Evolutionary conservation across 2,113 vertebrate genomes (phyloP).

Genomic region (Triplophysa siluroides): DNA sequence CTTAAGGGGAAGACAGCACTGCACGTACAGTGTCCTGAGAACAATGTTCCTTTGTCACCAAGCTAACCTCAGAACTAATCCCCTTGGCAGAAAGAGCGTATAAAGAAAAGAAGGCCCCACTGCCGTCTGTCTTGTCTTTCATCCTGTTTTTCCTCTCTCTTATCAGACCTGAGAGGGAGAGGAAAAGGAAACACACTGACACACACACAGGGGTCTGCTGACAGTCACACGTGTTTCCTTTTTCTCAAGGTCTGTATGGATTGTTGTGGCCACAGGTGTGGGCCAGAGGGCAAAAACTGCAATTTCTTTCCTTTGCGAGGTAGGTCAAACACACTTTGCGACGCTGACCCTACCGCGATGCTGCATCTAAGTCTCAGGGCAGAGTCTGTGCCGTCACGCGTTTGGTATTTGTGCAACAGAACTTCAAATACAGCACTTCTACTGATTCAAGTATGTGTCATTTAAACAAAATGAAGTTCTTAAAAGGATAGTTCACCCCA

Average conservation of each 20-base stretch:
- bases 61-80: slow-evolving; percentile 29
- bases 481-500: no score
- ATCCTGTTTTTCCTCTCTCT: slow-evolving; percentile 48
- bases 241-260: slow-evolving; percentile 61
- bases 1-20: background rate
- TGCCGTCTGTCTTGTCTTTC: slow-evolving; percentile 39
- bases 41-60: slow-evolving; percentile 40
- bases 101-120: slow-evolving; percentile 37
- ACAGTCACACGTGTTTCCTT: slow-evolving; percentile 45
- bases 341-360: background rate
- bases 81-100: slow-evolving; percentile 40
- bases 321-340: slow-evolving; percentile 18
- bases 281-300: slow-evolving; percentile 25
- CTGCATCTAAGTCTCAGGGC: slow-evolving; percentile 6
- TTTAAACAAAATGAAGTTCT: slow-evolving; percentile 1
- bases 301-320: slow-evolving; percentile 35
- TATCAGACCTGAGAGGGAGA: slow-evolving; percentile 50
- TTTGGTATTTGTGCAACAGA: background rate
- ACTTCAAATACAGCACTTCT: background rate
- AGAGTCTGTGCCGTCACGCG: background rate
- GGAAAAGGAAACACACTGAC: slow-evolving; percentile 59
- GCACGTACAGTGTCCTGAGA: slow-evolving; percentile 31
- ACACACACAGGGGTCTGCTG: slow-evolving; percentile 25
- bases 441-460: background rate
- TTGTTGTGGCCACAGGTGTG: slow-evolving; percentile 50